These are phyloP conservation scores for Cetoscarus ocellatus DNA, from an alignment of 2,797 vertebrate genomes.

Conservation along the genomic window DNA sequence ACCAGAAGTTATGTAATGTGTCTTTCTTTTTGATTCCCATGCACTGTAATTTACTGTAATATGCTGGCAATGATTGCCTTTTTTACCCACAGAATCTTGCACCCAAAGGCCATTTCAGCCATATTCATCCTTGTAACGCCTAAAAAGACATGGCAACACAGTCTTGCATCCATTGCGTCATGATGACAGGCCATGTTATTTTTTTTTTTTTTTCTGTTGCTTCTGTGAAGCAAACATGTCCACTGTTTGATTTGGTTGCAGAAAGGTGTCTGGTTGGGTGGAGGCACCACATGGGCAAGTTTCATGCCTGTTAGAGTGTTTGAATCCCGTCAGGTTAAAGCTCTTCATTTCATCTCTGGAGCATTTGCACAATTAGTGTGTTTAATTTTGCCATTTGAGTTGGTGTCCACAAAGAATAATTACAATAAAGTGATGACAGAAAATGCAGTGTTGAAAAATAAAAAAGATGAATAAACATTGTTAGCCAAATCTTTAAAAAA, in stretches of 20 bases:
- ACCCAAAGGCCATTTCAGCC: constrained; percentile 57
- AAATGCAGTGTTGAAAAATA: too few species aligned
- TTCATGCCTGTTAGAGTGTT: constrained; percentile 20
- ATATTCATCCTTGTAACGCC: constrained; percentile 54
- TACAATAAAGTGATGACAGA: constrained; percentile 22
- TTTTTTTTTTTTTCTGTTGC: constrained; percentile 15
- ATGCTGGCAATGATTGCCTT: constrained; percentile 57
- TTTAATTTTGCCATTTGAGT: constrained; percentile 40
- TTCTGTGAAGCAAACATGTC: constrained; percentile 31
- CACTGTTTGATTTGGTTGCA: constrained; percentile 35
- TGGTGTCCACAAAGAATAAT: constrained; percentile 10
- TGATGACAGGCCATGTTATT: constrained; percentile 49
- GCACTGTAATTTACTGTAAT: constrained; percentile 80
- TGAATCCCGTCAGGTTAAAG: constrained; percentile 20
- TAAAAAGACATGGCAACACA: constrained; percentile 38
- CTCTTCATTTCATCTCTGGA: constrained; percentile 20
- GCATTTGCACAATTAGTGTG: constrained; percentile 27
- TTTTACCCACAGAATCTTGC: constrained; percentile 42
- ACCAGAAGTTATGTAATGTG: constrained; percentile 80
- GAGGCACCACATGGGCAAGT: constrained; percentile 34
- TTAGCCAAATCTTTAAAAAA: too few species aligned
- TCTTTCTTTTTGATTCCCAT: constrained; percentile 73
- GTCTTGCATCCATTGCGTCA: constrained; percentile 42
- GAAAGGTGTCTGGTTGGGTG: constrained; percentile 43
- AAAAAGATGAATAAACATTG: too few species aligned